Evolutionary conservation across 2,888 invertebrate genomes (phyloP), one percentile per base, ranked within the genome.

Genomic region (Cepaea hortensis): DNA sequence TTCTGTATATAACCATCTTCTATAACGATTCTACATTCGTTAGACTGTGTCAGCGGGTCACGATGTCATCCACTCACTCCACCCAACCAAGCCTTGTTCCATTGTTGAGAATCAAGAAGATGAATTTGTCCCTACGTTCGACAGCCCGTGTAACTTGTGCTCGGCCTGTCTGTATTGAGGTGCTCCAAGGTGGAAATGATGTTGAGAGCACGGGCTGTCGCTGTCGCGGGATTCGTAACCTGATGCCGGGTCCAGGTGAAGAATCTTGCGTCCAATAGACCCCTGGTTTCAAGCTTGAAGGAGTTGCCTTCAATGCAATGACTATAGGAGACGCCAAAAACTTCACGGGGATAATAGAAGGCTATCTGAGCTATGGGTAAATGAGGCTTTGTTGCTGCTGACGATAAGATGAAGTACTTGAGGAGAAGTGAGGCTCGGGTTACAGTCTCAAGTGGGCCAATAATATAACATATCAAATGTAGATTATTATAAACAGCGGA

Each of bases 171-270:
- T 68, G 5, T 81, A 81, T 55, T 65, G 55, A 77, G 55, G n/a
- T 77, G 55, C 55, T 23, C 77, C 77, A 77, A 55, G n/a, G 18
- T 77, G 77, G 55, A 55, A 55, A 55, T 77, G 50, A 77, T n/a
- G 61, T 11, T 55, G 55, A 13, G 6, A 77, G 77, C 48, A 23
- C 48, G 11, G 23, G 55, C 55, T n/a, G 77, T 55, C 61, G 18
- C 6, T 61, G 55, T 55, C 3, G 7, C 3, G 11, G 76, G 50
- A 35, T 55, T 46, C 50, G 77, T 77, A 77, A 77, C 61, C 23
- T 61, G 77, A 77, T 77, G 55, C 3, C 11, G 2, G 23, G 50
- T 50, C 50, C 20, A 11, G 3, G 11, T 23, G 11, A n/a, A 55
- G 61, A 61, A 61, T 23, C 50, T 15, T 23, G n/a, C 9, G 13